These are phyloP conservation scores for Channa maculata DNA, from an alignment of 2,113 vertebrate genomes.

Conservation along the genomic window DNA sequence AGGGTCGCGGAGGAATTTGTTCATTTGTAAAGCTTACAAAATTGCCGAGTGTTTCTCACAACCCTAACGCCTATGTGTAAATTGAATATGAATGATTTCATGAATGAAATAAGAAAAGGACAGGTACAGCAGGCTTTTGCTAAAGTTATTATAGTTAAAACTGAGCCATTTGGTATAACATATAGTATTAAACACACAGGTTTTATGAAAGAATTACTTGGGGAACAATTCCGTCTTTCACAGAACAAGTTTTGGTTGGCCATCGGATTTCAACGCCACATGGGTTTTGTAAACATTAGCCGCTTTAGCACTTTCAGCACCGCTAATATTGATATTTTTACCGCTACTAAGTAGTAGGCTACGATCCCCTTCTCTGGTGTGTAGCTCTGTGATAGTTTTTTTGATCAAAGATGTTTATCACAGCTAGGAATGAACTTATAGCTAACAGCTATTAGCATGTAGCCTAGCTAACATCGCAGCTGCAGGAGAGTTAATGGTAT, in stretches of 20 bases:
- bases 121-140: no score
- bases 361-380: not conserved
- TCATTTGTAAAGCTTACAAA: no score
- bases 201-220: no score
- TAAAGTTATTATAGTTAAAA: no score
- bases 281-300: conserved; percentile 62
- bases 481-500: not conserved
- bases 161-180: no score
- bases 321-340: not conserved
- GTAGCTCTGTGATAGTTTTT: not conserved
- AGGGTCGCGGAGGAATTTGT: no score
- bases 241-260: conserved; percentile 57
- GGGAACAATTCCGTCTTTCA: no score
- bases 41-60: no score
- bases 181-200: no score
- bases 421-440: not conserved
- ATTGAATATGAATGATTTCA: no score
- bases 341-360: not conserved
- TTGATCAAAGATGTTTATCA: not conserved
- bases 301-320: not conserved
- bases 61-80: no score
- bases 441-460: conserved; percentile 33
- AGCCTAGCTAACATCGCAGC: not conserved
- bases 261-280: conserved; percentile 38
- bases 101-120: no score